These are phyloP conservation scores for Agrochola lychnidis DNA, from an alignment of 2,888 invertebrate genomes.

Conservation along the genomic window DNA sequence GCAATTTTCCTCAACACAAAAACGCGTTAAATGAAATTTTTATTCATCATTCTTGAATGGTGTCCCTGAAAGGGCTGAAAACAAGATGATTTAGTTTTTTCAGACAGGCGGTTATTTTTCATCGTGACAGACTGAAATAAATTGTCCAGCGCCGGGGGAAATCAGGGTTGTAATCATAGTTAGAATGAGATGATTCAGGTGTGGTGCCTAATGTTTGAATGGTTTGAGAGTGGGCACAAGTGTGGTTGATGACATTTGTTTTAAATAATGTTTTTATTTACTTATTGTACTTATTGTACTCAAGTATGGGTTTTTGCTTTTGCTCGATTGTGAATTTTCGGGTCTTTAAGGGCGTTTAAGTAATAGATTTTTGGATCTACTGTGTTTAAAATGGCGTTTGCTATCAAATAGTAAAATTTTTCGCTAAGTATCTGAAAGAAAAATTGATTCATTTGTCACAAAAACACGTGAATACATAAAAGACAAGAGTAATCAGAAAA, in stretches of 20 bases:
- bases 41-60: constrained; percentile 45
- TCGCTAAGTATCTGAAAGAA: too few relatives aligned
- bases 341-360: too few relatives aligned
- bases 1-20: constrained; percentile 21
- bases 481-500: too few relatives aligned
- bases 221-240: not conserved
- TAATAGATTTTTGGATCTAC: not conserved
- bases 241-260: not conserved
- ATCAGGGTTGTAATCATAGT: constrained; percentile 44
- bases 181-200: constrained; percentile 22
- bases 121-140: constrained; percentile 46
- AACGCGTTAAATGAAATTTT: constrained; percentile 19
- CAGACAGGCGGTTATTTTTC: constrained; percentile 54
- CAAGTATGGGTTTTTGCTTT: not conserved
- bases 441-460: too few relatives aligned
- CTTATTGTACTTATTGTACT: too few relatives aligned
- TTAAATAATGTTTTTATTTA: too few relatives aligned
- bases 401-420: too few relatives aligned
- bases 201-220: constrained; percentile 4
- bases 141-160: constrained; percentile 56
- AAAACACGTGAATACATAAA: too few relatives aligned
- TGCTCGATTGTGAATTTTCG: too few relatives aligned
- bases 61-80: constrained; percentile 38
- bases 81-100: constrained; percentile 46
- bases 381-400: not conserved